Conservation (phyloP, 2,888 invertebrate species). For the Ptilodon capucinus region DNA sequence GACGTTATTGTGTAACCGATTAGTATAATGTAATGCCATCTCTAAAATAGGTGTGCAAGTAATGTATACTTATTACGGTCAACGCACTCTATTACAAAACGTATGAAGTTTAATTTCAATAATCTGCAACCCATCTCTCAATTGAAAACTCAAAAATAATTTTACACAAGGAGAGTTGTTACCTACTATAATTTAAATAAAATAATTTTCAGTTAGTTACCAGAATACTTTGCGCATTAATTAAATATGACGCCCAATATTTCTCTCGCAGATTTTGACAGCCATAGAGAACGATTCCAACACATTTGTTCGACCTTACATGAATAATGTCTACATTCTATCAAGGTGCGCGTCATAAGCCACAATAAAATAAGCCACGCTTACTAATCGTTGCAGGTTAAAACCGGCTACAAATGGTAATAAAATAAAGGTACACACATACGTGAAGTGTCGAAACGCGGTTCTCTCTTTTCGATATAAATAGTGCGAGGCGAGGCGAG, state of each 20-base stretch:
- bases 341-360: conserved; percentile 55
- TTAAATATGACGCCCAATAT: neutral
- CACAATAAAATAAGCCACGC: conserved; percentile 69
- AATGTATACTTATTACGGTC: too few relatives aligned
- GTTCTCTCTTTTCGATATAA: conserved; percentile 77
- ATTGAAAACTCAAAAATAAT: too few relatives aligned
- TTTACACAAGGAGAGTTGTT: neutral
- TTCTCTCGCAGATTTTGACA: neutral
- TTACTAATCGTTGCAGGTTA: conserved; percentile 73
- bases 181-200: neutral
- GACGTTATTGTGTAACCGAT: too few relatives aligned
- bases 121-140: too few relatives aligned
- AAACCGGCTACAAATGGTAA: conserved; percentile 80
- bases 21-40: too few relatives aligned
- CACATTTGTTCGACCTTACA: neutral
- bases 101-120: too few relatives aligned
- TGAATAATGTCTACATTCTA: conserved; percentile 41
- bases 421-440: conserved; percentile 75
- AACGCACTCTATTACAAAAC: too few relatives aligned
- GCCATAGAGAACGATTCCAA: neutral
- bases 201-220: neutral
- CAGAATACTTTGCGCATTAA: neutral
- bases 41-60: too few relatives aligned
- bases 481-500: conserved; percentile 74
- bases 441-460: conserved; percentile 73